These are phyloP conservation scores for Sarcophaga bullata DNA, from an alignment of 1,140 invertebrate genomes.

Conservation along the genomic window DNA sequence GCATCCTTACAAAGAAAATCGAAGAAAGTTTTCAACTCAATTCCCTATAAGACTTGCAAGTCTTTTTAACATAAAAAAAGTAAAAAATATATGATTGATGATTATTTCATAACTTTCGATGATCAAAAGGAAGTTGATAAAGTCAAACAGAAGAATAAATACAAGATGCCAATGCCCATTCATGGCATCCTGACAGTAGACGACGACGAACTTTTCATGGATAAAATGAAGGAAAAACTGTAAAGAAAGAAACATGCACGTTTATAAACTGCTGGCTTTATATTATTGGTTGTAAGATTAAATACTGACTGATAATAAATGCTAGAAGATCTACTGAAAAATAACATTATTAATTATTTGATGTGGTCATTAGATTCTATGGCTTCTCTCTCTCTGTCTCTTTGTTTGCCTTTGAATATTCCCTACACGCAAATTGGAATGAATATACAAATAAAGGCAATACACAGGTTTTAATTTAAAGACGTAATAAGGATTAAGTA, in stretches of 20 bases:
- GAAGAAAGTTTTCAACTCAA: too few species aligned
- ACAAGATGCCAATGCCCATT: too few species aligned
- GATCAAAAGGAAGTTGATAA: not conserved
- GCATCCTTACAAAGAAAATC: too few species aligned
- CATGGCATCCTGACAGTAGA: not conserved
- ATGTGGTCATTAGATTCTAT: constrained; percentile 30
- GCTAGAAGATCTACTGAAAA: not conserved
- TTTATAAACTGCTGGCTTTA: not conserved
- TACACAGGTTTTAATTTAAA: not conserved
- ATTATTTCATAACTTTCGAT: not conserved
- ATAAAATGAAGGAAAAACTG: not conserved
- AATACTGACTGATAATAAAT: not conserved
- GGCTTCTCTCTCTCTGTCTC: not conserved
- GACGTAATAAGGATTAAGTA: constrained; percentile 26
- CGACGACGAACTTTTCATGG: not conserved
- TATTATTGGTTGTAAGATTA: not conserved
- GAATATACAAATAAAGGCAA: not conserved
- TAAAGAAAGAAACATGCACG: constrained; percentile 6
- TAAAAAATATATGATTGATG: constrained; percentile 33
- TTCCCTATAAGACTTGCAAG: too few species aligned
- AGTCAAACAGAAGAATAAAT: constrained; percentile 12
- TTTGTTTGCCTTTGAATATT: not conserved
- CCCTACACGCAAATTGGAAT: not conserved
- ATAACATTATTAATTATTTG: constrained; percentile 38
- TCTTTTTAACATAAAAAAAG: not conserved